Percentiles rank a stretch among this genome's conserved stretches.
phyloP scores from a whole-genome alignment of 37 sponge, comb jelly and placozoan genomes.

The Mnemiopsis leidyi region DNA sequence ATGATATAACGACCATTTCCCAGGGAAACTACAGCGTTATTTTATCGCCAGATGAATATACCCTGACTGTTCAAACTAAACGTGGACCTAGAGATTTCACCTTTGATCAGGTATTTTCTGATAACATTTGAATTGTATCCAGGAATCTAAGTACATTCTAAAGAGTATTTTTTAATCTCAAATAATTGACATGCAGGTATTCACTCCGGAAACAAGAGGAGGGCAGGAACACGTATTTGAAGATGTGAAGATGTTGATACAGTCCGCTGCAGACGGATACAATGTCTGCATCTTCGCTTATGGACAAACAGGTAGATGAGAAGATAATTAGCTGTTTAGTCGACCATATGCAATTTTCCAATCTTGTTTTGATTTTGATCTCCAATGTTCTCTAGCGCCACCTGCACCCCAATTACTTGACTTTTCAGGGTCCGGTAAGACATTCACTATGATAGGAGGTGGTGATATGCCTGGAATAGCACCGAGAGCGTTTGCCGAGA shows the following conservation, averaged over 20 bases:
- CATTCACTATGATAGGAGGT: neutral
- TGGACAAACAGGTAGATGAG: conserved; percentile 72
- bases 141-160: too few relatives aligned
- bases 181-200: too few relatives aligned
- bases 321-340: too few relatives aligned
- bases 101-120: neutral
- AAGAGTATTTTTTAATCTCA: too few relatives aligned
- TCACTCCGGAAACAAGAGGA: neutral
- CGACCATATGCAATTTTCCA: too few relatives aligned
- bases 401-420: too few relatives aligned
- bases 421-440: neutral
- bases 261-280: conserved; percentile 73
- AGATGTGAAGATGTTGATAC: conserved; percentile 50
- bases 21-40: conserved; percentile 15
- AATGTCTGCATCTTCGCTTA: conserved; percentile 77
- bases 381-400: too few relatives aligned
- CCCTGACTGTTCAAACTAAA: neutral
- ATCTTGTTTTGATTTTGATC: too few relatives aligned
- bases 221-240: conserved; percentile 25
- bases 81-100: conserved; percentile 1
- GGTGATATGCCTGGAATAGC: conserved; percentile 65
- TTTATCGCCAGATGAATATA: neutral
- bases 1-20: too few relatives aligned
- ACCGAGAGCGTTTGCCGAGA: conserved; percentile 66
- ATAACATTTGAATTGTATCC: too few relatives aligned